These are phyloP conservation scores for Chelidonichthys spinosus DNA, from an alignment of 2,797 vertebrate genomes.

Conservation along the genomic window DNA sequence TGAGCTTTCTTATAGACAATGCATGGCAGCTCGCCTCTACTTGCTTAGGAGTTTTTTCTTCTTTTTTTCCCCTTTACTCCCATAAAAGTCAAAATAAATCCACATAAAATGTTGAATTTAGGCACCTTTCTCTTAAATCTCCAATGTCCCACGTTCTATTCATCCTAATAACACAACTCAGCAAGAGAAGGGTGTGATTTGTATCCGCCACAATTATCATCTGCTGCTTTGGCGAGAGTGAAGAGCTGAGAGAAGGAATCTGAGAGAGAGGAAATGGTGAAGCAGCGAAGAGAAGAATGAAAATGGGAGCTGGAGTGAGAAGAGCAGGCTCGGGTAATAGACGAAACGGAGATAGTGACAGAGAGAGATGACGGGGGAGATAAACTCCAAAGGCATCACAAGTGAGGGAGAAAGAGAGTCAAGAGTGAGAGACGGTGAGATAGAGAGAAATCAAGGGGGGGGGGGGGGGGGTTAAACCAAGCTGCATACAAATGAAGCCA, in stretches of 20 bases:
- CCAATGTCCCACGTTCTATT: not conserved
- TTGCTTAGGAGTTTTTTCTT: not conserved
- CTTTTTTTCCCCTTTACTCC: not conserved
- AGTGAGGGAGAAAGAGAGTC: slow-evolving; percentile 28
- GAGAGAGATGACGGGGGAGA: slow-evolving; percentile 54
- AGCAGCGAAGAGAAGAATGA: slow-evolving; percentile 44
- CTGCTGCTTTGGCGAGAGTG: slow-evolving; percentile 56
- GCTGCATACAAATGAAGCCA: slow-evolving; percentile 69
- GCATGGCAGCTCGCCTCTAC: too few relatives aligned
- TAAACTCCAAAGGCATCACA: slow-evolving; percentile 47
- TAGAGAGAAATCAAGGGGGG: slow-evolving; percentile 5
- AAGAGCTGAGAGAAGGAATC: slow-evolving; percentile 28
- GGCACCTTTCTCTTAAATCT: slow-evolving; percentile 1
- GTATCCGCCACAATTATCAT: slow-evolving; percentile 63
- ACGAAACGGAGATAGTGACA: slow-evolving; percentile 59
- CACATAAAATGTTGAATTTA: not conserved
- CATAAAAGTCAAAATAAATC: not conserved
- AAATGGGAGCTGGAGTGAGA: slow-evolving; percentile 43
- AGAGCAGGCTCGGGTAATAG: slow-evolving; percentile 50
- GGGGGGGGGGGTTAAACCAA: slow-evolving; percentile 11
- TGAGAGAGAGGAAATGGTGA: slow-evolving; percentile 9
- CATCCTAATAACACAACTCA: not conserved
- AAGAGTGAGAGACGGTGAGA: slow-evolving; percentile 37
- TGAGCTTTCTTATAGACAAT: too few relatives aligned
- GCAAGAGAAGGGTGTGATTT: slow-evolving; percentile 30